Evolutionary conservation across 2,113 vertebrate genomes (phyloP).

Genomic region (Panthera uncia): DNA sequence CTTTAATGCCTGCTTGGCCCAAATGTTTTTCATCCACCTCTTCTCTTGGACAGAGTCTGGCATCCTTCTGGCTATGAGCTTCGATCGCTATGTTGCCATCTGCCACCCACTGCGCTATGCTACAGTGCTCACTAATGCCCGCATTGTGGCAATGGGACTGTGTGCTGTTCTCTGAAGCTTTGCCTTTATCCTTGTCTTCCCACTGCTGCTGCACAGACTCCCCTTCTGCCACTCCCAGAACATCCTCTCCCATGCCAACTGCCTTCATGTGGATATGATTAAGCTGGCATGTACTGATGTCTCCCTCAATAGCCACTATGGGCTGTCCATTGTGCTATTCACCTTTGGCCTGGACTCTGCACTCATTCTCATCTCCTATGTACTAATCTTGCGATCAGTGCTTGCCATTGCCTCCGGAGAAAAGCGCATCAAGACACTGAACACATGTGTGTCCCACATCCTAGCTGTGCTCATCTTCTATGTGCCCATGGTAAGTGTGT

Average conservation of each 20-base stretch:
- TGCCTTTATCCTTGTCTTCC: constrained; percentile 23
- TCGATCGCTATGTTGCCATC: constrained; percentile 43
- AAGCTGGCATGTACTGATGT: constrained; percentile 37
- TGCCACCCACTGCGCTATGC: constrained; percentile 55
- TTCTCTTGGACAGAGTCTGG: constrained; percentile 59
- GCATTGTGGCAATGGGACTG: background rate
- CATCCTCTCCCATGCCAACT: constrained; percentile 47
- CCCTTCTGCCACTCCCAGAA: constrained; percentile 40
- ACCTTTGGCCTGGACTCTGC: constrained; percentile 54
- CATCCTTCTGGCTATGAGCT: constrained; percentile 52
- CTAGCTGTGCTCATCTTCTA: constrained; percentile 58
- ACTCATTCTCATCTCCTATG: constrained; percentile 52
- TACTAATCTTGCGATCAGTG: constrained; percentile 30
- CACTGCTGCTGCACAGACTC: constrained; percentile 41
- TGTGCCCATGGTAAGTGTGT: constrained; percentile 58
- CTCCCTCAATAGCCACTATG: constrained; percentile 44
- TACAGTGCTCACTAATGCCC: background rate
- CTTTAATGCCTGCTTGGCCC: constrained; percentile 48
- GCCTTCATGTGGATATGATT: constrained; percentile 57
- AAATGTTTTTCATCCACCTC: constrained; percentile 68
- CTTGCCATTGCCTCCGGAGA: background rate
- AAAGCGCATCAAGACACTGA: constrained; percentile 35
- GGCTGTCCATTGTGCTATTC: constrained; percentile 43
- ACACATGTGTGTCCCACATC: constrained; percentile 47
- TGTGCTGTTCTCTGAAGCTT: background rate